These are phyloP conservation scores for Apis dorsata DNA, from an alignment of 1,140 invertebrate genomes.

Conservation along the genomic window DNA sequence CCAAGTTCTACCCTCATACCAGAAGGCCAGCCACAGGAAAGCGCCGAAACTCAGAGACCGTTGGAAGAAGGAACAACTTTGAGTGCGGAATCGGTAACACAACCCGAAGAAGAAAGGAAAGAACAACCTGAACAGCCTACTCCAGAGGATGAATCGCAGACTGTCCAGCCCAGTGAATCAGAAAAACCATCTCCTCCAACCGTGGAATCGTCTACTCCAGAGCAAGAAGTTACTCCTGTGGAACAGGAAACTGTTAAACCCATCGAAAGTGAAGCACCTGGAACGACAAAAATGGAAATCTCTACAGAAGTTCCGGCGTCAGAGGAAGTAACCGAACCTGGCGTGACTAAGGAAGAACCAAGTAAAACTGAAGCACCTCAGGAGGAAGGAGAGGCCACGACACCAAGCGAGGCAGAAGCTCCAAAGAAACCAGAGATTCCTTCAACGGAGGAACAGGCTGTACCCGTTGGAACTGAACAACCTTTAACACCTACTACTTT, in stretches of 20 bases:
- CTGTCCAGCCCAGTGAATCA: slow-evolving; percentile 24
- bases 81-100: not conserved
- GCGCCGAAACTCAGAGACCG: not conserved
- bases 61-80: slow-evolving; percentile 7
- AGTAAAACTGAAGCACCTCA: slow-evolving; percentile 25
- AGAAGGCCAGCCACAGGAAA: not conserved
- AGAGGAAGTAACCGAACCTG: slow-evolving; percentile 45
- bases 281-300: not conserved
- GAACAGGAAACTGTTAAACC: slow-evolving; percentile 32
- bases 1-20: slow-evolving; percentile 1
- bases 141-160: slow-evolving; percentile 33
- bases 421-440: not conserved
- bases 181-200: slow-evolving; percentile 35
- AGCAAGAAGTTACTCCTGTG: not conserved
- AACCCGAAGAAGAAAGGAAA: slow-evolving; percentile 46
- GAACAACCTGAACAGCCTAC: slow-evolving; percentile 44
- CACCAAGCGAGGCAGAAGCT: slow-evolving; percentile 2
- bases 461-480: not conserved
- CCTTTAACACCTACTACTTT: not conserved
- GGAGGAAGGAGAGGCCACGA: slow-evolving; percentile 10
- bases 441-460: not conserved
- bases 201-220: slow-evolving; percentile 21
- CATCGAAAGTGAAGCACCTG: slow-evolving; percentile 35
- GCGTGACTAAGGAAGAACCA: slow-evolving; percentile 22
- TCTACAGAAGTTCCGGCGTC: slow-evolving; percentile 16